Conservation (phyloP, 2,113 vertebrate species). For the Pygoscelis antarcticus region DNA sequence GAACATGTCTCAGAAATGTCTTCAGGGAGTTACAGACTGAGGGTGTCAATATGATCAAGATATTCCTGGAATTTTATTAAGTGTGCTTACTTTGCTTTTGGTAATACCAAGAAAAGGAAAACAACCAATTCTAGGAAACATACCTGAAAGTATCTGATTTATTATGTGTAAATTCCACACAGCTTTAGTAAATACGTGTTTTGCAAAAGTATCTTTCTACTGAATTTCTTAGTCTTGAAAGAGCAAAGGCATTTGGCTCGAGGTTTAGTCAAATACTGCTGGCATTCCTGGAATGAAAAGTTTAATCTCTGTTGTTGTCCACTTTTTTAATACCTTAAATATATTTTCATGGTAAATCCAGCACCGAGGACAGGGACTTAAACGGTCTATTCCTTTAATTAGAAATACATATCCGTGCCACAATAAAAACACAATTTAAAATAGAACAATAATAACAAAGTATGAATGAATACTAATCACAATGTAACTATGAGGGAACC, state of each 20-base stretch:
- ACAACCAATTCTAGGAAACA: background rate
- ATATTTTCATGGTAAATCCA: background rate
- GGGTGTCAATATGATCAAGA: background rate
- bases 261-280: background rate
- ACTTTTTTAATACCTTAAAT: background rate
- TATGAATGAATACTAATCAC: background rate
- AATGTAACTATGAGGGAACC: background rate
- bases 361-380: conserved; percentile 35
- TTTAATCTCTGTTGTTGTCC: background rate
- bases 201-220: conserved; percentile 16
- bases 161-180: background rate
- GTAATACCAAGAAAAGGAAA: background rate
- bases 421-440: background rate
- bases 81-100: background rate
- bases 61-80: background rate
- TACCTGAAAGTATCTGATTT: background rate
- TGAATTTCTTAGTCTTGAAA: conserved; percentile 43
- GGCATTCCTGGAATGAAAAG: conserved; percentile 15
- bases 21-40: background rate
- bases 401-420: background rate
- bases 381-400: background rate
- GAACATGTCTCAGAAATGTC: background rate
- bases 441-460: background rate
- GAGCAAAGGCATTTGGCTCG: background rate
- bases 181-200: conserved; percentile 40